Percentiles rank a stretch among this genome's conserved stretches.
These are phyloP conservation scores for Gymnocephalus cernua DNA, from an alignment of 2,113 vertebrate species.

Conservation along the genomic window DNA sequence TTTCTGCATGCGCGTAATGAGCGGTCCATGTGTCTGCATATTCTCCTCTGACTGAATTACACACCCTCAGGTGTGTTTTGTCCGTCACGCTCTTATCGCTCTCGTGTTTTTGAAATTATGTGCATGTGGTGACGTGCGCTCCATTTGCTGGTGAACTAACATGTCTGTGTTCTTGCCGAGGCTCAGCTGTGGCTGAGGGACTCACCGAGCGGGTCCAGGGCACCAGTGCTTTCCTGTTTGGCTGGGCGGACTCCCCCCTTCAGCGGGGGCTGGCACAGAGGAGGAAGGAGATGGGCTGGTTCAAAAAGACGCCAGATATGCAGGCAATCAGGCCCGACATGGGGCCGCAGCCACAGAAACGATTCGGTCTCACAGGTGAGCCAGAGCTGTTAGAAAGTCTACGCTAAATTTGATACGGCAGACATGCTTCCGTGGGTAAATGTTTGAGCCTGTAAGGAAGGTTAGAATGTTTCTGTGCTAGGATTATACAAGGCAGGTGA, in stretches of 20 bases:
- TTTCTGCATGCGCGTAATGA: conserved; percentile 26
- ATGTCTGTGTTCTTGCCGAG: not conserved
- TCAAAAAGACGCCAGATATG: conserved; percentile 75
- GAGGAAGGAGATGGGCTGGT: conserved; percentile 86
- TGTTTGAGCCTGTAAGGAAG: conserved; percentile 3
- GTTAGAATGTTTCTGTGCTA: not conserved
- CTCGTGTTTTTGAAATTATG: conserved; percentile 3
- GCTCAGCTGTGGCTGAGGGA: conserved; percentile 77
- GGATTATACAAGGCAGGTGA: conserved; percentile 4
- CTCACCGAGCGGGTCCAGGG: conserved; percentile 77
- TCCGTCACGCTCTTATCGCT: conserved; percentile 8
- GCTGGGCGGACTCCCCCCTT: conserved; percentile 79
- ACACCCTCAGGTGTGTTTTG: conserved; percentile 37
- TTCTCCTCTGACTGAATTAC: conserved; percentile 5
- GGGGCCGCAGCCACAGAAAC: conserved; percentile 70
- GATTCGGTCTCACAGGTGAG: conserved; percentile 84
- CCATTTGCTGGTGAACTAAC: conserved; percentile 6
- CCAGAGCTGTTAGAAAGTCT: not conserved
- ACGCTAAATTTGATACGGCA: not conserved
- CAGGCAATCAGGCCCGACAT: conserved; percentile 72
- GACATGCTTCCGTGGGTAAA: not conserved
- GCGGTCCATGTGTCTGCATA: conserved; percentile 6
- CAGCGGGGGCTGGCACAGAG: conserved; percentile 81
- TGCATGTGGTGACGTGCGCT: not conserved
- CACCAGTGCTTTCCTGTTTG: conserved; percentile 84